Evolutionary conservation across 2,797 vertebrate genomes (phyloP), one percentile per base, ranked within the genome.

Genomic region (Sus cebifrons): DNA sequence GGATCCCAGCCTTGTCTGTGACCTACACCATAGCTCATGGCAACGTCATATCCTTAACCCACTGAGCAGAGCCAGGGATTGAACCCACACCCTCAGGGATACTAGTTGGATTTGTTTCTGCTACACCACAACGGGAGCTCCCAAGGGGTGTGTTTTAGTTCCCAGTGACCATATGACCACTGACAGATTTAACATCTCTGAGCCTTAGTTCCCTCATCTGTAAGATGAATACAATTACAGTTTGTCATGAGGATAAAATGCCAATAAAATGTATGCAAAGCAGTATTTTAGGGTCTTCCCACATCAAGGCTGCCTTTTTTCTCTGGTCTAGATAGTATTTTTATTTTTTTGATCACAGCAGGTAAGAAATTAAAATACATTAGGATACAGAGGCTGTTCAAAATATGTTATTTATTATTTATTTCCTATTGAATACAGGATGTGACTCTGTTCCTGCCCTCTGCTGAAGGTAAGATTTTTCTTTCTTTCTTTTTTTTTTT

Each of bases 161-260:
- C n/a, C 44, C 77, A 77, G 32, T 60, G 70, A 56, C 29, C 1
- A 2, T 13, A 8, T 29, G 56, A 73, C n/a, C 32, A 75, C 3
- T 21, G 32, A 83, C 17, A 56, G n/a, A 77, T 62, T 91, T 79
- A 40, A 18, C 79, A 62, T 82, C 16, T 21, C 60, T 60, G 5
- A 74, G 54, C 15, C 40, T 75, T 54, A 74, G 52, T 92, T 89
- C 89, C 40, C 36, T 64, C 74, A 67, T 20, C 52, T 79, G 40
- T 78, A 49, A 89, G 65, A 60, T 54, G n/a, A 67, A n/a, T 21
- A 85, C 25, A 75, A 90, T 52, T n/a, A 77, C 25, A 95, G 54
- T 73, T 40, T 83, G 20, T 44, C 8, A 62, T 58, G 20, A 92
- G 60, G 89, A 86, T 54, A 92, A 86, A 81, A 56, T 20, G 54